Evolutionary conservation across 2,888 invertebrate genomes (phyloP).

Genomic region (Spatulosminthurus flaviceps): DNA sequence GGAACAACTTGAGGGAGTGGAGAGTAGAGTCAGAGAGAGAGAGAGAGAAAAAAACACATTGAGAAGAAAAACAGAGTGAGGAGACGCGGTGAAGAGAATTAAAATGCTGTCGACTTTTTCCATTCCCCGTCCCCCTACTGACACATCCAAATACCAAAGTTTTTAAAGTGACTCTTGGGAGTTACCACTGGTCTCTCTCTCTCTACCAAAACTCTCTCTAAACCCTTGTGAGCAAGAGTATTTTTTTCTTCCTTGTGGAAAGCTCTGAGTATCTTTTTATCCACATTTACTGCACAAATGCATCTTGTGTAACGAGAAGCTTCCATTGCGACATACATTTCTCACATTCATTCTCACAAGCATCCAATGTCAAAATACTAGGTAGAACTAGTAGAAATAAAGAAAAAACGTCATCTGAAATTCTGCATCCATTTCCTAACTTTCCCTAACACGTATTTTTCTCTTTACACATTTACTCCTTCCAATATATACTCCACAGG

Average conservation of each 20-base stretch:
- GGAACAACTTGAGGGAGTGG: constrained; percentile 10
- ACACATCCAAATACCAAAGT: constrained; percentile 50
- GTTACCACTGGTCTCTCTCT: constrained; percentile 38
- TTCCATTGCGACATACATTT: neutral
- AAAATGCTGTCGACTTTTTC: constrained; percentile 39
- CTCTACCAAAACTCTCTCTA: neutral
- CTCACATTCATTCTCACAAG: neutral
- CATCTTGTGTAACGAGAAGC: neutral
- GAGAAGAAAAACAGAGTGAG: constrained; percentile 3
- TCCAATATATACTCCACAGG: too few relatives aligned
- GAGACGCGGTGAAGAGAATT: too few relatives aligned
- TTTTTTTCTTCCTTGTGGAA: too few relatives aligned
- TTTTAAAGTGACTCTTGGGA: constrained; percentile 56
- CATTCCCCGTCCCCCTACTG: constrained; percentile 47
- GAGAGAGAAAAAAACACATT: neutral
- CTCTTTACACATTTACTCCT: too few relatives aligned
- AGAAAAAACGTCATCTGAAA: too few relatives aligned
- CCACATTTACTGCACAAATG: constrained; percentile 9
- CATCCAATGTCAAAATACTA: too few relatives aligned
- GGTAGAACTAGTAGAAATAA: too few relatives aligned
- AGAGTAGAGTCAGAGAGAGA: neutral
- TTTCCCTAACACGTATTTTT: too few relatives aligned
- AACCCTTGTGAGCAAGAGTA: constrained; percentile 26
- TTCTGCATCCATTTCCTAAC: too few relatives aligned
- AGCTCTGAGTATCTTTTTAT: constrained; percentile 9